Evolutionary conservation across 2,113 vertebrate genomes (phyloP), one percentile per base, ranked within the genome.

Genomic region (Erpornis zantholeuca): DNA sequence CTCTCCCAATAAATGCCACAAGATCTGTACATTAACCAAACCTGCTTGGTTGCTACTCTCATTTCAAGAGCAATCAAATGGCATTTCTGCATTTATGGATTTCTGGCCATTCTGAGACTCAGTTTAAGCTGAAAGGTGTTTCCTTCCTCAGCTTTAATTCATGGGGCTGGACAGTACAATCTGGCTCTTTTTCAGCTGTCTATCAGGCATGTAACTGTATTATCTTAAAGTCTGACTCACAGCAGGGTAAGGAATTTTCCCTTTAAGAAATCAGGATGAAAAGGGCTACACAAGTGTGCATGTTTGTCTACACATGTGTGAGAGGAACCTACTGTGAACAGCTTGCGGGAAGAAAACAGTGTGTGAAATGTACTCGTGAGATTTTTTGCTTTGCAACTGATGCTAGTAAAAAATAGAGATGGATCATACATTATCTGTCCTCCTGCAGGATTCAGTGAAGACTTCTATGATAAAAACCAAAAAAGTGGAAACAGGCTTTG

Each of bases 221-320:
- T 28, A 47, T 45, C 45, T 42, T 50, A 25, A 64, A 68, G 49
- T 29, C 31, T 89, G 45, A 45, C 45, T 89, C 56, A 56, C 13
- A 78, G 68, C 17, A 93, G 50, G 44, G 10, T 64, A 76, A 52
- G 31, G 6, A 73, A 60, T 44, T 65, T 84, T 60, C 23, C 28
- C 28, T 71, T 60, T 8, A 15, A 77, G 35, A 69, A 65, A 29
- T 40, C 29, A 47, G 60, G 40, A 68, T 59, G 25, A 78, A 81
- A 82, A 59, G 38, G 24, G 23, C 29, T 87, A 53, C 29, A 53
- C 4, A n/a, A 56, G 10, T 6, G 4, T 36, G 4, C 14, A 16
- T 40, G n/a, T 27, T 57, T 40, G 1, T 33, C 28, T 20, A 4
- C 1, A 13, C 0, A 0, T 7, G 11, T 15, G 3, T 1, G 45